Evolutionary conservation across 1,140 invertebrate genomes (phyloP).

Genomic region (Fopius arisanus): DNA sequence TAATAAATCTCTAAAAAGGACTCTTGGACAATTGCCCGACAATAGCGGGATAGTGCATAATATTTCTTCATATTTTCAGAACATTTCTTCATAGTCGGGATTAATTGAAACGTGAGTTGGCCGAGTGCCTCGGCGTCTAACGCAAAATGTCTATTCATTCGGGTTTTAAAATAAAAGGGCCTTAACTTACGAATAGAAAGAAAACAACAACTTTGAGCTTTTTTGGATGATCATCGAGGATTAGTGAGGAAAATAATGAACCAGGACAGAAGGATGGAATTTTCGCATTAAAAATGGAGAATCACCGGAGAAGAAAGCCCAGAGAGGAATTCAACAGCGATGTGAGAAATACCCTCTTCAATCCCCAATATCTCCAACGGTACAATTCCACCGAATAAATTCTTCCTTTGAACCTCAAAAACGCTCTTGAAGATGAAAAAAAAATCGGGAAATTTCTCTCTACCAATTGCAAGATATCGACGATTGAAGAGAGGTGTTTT

Average conservation of each 20-base stretch:
- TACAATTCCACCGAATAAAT: too few species aligned
- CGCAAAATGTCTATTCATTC: not conserved
- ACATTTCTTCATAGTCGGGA: not conserved
- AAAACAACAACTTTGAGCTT: slow-evolving; percentile 13
- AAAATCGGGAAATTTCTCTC: too few species aligned
- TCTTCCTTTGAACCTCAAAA: too few species aligned
- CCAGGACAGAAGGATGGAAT: too few species aligned
- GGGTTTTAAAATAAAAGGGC: not conserved
- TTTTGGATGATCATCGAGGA: not conserved
- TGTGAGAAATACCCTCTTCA: too few species aligned
- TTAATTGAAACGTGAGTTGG: not conserved
- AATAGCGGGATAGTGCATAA: not conserved
- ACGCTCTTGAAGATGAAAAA: too few species aligned
- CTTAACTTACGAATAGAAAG: slow-evolving; percentile 10
- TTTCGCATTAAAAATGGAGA: too few species aligned
- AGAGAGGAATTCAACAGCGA: too few species aligned
- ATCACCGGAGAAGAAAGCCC: too few species aligned
- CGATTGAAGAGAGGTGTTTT: too few species aligned
- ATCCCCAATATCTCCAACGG: too few species aligned
- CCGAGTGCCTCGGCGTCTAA: not conserved
- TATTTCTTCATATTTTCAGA: not conserved
- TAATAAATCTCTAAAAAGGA: slow-evolving; percentile 14
- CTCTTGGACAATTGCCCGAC: slow-evolving; percentile 3
- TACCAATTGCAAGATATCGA: too few species aligned
- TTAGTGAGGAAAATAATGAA: not conserved